These are phyloP conservation scores for Esperia sulphurella DNA, from an alignment of 2,888 invertebrate species.

Conservation along the genomic window DNA sequence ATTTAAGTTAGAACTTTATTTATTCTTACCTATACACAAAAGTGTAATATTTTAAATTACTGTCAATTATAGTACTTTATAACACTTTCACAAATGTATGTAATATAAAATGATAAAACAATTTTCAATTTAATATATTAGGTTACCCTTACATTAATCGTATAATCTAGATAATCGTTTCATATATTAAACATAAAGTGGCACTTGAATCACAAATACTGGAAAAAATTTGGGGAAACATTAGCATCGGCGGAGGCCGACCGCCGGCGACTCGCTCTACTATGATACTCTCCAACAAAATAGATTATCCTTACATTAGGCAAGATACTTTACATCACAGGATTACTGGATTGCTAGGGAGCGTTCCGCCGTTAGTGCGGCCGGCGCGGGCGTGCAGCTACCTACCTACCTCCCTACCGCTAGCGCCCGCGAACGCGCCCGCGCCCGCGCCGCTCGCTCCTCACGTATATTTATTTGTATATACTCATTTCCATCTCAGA, in stretches of 20 bases:
- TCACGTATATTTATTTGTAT: constrained; percentile 27
- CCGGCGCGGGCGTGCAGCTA: too few species aligned
- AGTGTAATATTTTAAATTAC: constrained; percentile 78
- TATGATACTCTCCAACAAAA: constrained; percentile 61
- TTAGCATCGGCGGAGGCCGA: constrained; percentile 63
- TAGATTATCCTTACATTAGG: constrained; percentile 73
- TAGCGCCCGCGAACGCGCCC: constrained; percentile 17
- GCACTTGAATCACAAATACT: constrained; percentile 89
- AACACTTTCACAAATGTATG: constrained; percentile 79
- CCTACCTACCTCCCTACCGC: too few species aligned
- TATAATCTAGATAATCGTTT: constrained; percentile 81
- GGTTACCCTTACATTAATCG: constrained; percentile 79
- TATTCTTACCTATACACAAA: constrained; percentile 78
- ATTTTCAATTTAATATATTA: constrained; percentile 79
- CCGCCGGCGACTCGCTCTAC: constrained; percentile 50
- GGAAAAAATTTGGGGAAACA: constrained; percentile 83
- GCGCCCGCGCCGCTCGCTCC: constrained; percentile 29
- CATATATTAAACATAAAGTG: constrained; percentile 86
- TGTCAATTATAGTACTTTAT: constrained; percentile 78
- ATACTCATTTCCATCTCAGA: constrained; percentile 64
- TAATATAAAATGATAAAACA: constrained; percentile 81
- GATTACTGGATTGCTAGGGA: constrained; percentile 49
- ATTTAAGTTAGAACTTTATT: constrained; percentile 79
- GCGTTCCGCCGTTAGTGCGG: constrained; percentile 19
- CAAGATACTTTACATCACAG: constrained; percentile 74